phyloP scores from a whole-genome alignment of 2,113 vertebrate species.

The Etia nguti region DNA sequence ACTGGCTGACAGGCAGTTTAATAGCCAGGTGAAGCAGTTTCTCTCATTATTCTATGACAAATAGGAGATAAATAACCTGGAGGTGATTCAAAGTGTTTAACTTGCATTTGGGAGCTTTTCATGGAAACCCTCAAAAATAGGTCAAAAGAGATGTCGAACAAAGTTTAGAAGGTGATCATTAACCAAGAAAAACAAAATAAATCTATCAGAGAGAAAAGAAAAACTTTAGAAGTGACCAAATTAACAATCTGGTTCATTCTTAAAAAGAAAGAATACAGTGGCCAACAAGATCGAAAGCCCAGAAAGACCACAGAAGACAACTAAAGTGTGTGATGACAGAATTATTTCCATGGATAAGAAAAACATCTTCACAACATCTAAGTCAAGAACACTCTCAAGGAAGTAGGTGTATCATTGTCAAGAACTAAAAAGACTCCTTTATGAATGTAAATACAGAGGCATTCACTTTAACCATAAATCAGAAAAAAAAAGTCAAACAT shows the following conservation, averaged over 20 bases:
- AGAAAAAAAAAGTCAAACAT: background rate
- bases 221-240: background rate
- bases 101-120: background rate
- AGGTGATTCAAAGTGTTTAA: background rate
- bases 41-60: background rate
- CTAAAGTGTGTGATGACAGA: background rate
- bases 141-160: background rate
- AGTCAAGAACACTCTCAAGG: rapidly evolving
- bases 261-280: background rate
- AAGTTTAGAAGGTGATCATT: background rate
- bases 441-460: background rate
- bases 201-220: background rate
- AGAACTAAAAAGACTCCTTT: background rate
- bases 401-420: background rate
- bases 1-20: background rate
- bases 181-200: background rate
- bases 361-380: background rate
- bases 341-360: background rate
- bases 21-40: background rate
- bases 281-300: background rate
- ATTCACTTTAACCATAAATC: background rate
- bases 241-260: background rate
- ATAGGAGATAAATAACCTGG: background rate
- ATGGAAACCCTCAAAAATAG: background rate
- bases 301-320: background rate